phyloP scores from a whole-genome alignment of 2,888 invertebrate genomes.

The Acleris literana region DNA sequence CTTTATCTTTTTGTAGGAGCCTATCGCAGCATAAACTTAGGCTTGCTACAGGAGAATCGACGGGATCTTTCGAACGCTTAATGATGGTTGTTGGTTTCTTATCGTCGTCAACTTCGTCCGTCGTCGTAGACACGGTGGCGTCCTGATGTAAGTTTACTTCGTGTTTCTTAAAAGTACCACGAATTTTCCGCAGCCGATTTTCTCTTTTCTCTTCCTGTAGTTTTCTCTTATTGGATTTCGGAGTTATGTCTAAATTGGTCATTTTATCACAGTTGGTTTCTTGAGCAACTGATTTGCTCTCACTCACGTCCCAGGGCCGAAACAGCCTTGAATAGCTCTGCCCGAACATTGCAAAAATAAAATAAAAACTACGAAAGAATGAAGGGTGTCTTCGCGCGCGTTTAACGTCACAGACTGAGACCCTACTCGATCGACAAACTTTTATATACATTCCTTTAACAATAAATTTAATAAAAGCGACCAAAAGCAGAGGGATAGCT shows the following conservation, averaged over 20 bases:
- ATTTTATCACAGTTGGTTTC: slow-evolving; percentile 45
- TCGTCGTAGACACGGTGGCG: slow-evolving; percentile 83
- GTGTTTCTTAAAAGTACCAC: slow-evolving; percentile 68
- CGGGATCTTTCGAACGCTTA: slow-evolving; percentile 32
- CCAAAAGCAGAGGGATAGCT: slow-evolving; percentile 74
- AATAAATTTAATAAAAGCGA: slow-evolving; percentile 82
- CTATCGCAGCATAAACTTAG: slow-evolving; percentile 70
- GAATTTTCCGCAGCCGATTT: slow-evolving; percentile 73
- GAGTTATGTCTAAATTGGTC: slow-evolving; percentile 45
- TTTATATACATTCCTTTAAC: slow-evolving; percentile 82
- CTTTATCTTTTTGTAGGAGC: slow-evolving; percentile 55
- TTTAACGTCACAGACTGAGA: slow-evolving; percentile 67
- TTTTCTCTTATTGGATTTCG: slow-evolving; percentile 55
- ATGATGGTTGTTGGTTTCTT: slow-evolving; percentile 40
- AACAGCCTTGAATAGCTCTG: slow-evolving; percentile 82
- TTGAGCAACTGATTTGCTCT: slow-evolving; percentile 47
- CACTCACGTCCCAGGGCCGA: slow-evolving; percentile 85
- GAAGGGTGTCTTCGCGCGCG: slow-evolving; percentile 61
- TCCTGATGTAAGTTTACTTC: slow-evolving; percentile 76
- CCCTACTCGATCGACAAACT: slow-evolving; percentile 77
- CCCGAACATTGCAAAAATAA: slow-evolving; percentile 55
- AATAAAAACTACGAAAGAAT: slow-evolving; percentile 24
- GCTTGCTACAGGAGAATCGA: slow-evolving; percentile 68
- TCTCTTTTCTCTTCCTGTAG: slow-evolving; percentile 64
- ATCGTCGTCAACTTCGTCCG: slow-evolving; percentile 58